Conservation (phyloP, 1,140 invertebrate species). For the Tetramorium parvispinum region DNA sequence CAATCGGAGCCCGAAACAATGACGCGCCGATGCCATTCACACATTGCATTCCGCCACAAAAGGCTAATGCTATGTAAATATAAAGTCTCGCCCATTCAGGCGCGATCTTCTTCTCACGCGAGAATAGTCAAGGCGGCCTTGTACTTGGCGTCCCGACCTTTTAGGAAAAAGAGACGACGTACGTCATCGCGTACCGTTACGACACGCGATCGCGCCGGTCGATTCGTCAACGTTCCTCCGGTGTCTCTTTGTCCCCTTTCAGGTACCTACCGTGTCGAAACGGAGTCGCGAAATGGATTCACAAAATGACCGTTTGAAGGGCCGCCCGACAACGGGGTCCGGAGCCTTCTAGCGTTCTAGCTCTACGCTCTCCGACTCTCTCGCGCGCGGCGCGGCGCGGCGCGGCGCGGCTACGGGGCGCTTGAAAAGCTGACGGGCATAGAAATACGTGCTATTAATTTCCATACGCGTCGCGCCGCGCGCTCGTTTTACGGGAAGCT, state of each 20-base stretch:
- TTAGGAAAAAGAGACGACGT: constrained; percentile 53
- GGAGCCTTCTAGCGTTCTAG: neutral
- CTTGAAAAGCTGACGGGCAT: constrained; percentile 23
- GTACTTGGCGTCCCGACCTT: constrained; percentile 59
- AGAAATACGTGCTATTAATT: constrained; percentile 54
- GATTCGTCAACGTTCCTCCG: constrained; percentile 66
- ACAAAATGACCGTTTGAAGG: constrained; percentile 24
- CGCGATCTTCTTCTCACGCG: constrained; percentile 58
- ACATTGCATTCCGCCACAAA: constrained; percentile 13
- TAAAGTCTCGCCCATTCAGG: constrained; percentile 58
- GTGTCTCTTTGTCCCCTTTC: constrained; percentile 34
- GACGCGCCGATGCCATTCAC: constrained; percentile 30
- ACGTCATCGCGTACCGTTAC: constrained; percentile 59
- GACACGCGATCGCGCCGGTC: neutral
- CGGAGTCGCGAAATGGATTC: constrained; percentile 25
- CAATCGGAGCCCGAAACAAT: constrained; percentile 36
- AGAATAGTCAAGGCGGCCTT: constrained; percentile 44
- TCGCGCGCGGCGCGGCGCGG: neutral
- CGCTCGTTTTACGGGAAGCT: constrained; percentile 13
- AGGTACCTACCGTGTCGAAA: neutral
- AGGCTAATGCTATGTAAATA: constrained; percentile 62
- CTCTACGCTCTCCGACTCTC: neutral
- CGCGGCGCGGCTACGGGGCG: neutral
- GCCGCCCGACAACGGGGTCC: neutral
- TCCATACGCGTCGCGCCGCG: constrained; percentile 15